These are phyloP conservation scores for Temnothorax rugatulus DNA, from an alignment of 2,888 invertebrate species.

Conservation along the genomic window DNA sequence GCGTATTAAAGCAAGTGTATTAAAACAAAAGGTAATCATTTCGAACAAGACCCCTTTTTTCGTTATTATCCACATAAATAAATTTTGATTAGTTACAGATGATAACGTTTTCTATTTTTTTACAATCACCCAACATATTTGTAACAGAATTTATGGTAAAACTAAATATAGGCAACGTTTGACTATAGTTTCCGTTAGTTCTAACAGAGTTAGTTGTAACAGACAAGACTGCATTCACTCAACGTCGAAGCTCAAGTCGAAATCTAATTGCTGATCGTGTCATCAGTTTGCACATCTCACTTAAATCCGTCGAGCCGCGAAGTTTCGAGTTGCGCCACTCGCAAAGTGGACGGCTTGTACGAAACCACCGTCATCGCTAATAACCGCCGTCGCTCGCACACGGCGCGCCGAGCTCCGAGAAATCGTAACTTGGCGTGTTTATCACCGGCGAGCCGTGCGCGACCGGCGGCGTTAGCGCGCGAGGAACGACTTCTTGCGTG, in stretches of 20 bases:
- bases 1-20: no score
- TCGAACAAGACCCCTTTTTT: no score
- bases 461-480: constrained; percentile 80
- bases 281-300: background rate
- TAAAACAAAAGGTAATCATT: no score
- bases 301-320: background rate
- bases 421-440: constrained; percentile 86
- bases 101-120: no score
- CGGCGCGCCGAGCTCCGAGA: constrained; percentile 80
- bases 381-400: constrained; percentile 49
- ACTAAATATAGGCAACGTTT: background rate
- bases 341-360: constrained; percentile 27
- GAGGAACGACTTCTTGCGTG: constrained; percentile 83
- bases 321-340: constrained; percentile 3
- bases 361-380: constrained; percentile 41
- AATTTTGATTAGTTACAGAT: no score
- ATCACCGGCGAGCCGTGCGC: constrained; percentile 80
- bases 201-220: background rate
- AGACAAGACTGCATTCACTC: background rate
- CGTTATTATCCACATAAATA: no score
- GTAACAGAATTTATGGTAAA: background rate
- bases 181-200: background rate
- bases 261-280: background rate
- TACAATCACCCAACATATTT: no score
- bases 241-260: background rate